These are phyloP conservation scores for Erebia epiphron DNA, from an alignment of 2,888 invertebrate species.

Conservation along the genomic window DNA sequence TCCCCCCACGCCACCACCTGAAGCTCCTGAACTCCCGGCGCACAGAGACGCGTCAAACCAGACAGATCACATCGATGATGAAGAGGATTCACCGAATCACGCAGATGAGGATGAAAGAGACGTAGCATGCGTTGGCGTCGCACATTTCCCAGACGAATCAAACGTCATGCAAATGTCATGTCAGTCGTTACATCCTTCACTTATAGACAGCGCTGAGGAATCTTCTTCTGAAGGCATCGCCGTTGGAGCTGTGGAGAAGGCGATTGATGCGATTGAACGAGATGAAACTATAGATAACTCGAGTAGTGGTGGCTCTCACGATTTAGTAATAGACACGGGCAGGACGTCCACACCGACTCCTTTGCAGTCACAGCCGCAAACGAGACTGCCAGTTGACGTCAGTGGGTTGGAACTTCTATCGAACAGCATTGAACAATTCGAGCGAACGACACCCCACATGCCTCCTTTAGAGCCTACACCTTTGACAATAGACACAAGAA, in stretches of 20 bases:
- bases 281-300: constrained; percentile 68
- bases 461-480: constrained; percentile 62
- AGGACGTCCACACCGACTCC: constrained; percentile 58
- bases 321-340: constrained; percentile 76
- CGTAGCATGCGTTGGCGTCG: constrained; percentile 74
- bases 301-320: constrained; percentile 72
- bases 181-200: constrained; percentile 51
- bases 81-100: constrained; percentile 82
- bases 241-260: constrained; percentile 69
- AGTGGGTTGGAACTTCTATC: constrained; percentile 92
- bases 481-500: constrained; percentile 70
- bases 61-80: constrained; percentile 89
- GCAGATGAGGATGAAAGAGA: constrained; percentile 75
- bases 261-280: constrained; percentile 71
- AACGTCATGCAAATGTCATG: constrained; percentile 44
- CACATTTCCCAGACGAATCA: constrained; percentile 71
- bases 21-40: constrained; percentile 84
- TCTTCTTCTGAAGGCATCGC: constrained; percentile 68
- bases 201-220: constrained; percentile 69
- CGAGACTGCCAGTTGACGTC: constrained; percentile 83
- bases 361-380: constrained; percentile 40
- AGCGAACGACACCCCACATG: constrained; percentile 77
- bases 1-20: constrained; percentile 77
- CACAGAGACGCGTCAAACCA: constrained; percentile 91
- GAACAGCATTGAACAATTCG: constrained; percentile 92